These are phyloP conservation scores for Leguminivora glycinivorella DNA, from an alignment of 1,140 invertebrate species.

Conservation along the genomic window DNA sequence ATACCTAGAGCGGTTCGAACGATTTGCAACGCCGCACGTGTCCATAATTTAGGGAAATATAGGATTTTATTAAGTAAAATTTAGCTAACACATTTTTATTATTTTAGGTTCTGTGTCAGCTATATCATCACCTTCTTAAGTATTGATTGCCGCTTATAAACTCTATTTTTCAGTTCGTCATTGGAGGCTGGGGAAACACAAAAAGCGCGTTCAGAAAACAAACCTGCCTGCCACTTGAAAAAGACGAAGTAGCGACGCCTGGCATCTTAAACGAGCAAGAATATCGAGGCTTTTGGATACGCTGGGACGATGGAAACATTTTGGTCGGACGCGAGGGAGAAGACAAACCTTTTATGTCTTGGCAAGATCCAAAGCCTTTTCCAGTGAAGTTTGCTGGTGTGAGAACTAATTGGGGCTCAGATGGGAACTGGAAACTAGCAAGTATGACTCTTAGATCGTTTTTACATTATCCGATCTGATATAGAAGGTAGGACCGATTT, in stretches of 20 bases:
- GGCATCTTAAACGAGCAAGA: neutral
- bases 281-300: slow-evolving; percentile 4
- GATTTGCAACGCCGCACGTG: no score
- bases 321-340: neutral
- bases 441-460: neutral
- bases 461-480: no score
- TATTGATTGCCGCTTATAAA: no score
- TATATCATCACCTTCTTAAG: no score
- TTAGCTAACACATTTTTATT: no score
- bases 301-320: neutral
- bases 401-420: neutral
- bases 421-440: slow-evolving; percentile 1
- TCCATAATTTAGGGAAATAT: no score
- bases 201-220: neutral
- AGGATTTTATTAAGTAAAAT: no score
- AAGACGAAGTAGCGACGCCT: neutral
- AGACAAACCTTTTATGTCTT: neutral
- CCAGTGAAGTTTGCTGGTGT: neutral
- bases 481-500: no score
- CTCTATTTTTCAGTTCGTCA: neutral
- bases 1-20: no score
- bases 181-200: slow-evolving; percentile 1
- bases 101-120: no score
- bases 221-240: neutral
- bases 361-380: neutral